phyloP scores from a whole-genome alignment of 1,140 invertebrate genomes.

The Asbolus verrucosus region DNA sequence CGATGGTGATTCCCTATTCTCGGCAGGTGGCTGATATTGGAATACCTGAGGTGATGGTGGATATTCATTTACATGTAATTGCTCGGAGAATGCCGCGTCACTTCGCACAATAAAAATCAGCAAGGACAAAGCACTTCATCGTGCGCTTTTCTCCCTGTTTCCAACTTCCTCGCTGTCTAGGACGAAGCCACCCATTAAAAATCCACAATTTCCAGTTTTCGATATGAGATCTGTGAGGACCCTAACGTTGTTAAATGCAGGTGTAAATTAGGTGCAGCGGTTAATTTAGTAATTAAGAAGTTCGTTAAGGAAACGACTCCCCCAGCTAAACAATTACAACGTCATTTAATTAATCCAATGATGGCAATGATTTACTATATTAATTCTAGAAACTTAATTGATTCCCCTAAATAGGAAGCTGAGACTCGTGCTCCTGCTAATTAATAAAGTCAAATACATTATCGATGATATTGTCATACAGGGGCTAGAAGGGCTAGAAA shows the following conservation, averaged over 20 bases:
- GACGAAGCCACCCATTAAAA: slow-evolving; percentile 15
- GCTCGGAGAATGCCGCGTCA: slow-evolving; percentile 52
- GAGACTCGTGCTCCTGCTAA: neutral
- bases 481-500: no score
- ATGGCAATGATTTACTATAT: slow-evolving; percentile 43
- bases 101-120: slow-evolving; percentile 50
- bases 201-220: slow-evolving; percentile 1
- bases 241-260: neutral
- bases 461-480: no score
- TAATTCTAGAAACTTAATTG: slow-evolving; percentile 39
- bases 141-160: slow-evolving; percentile 32
- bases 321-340: slow-evolving; percentile 41
- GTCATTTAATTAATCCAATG: slow-evolving; percentile 41
- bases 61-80: slow-evolving; percentile 65
- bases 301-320: slow-evolving; percentile 35
- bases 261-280: slow-evolving; percentile 10
- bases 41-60: slow-evolving; percentile 59
- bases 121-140: slow-evolving; percentile 45
- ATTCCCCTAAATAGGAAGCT: slow-evolving; percentile 24
- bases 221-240: neutral
- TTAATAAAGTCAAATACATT: no score
- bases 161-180: slow-evolving; percentile 19
- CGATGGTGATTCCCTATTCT: slow-evolving; percentile 53
- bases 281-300: slow-evolving; percentile 42
- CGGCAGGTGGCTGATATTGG: slow-evolving; percentile 59